A percentile compares a stretch with the other conserved stretches of the same genome.
These are phyloP conservation scores for Chloroclysta siterata DNA, from an alignment of 2,888 invertebrate species.

Conservation along the genomic window DNA sequence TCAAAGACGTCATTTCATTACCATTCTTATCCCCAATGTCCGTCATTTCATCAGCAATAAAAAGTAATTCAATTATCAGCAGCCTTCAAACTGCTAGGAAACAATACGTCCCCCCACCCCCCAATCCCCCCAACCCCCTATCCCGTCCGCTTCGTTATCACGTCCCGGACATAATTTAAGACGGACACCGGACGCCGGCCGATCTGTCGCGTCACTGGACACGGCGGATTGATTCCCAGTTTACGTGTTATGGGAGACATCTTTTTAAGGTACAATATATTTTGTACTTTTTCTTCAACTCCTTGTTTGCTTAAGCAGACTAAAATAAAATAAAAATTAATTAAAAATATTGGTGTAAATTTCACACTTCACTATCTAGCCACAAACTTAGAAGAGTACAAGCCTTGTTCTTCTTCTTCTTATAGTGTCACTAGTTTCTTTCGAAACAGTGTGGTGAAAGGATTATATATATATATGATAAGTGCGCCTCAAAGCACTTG, in stretches of 20 bases:
- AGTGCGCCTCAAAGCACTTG: no score
- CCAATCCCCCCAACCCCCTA: conserved; percentile 40
- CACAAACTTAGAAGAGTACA: no score
- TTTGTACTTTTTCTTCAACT: not conserved
- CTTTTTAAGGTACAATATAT: no score
- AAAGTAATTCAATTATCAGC: conserved; percentile 33
- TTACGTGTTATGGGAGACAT: conserved; percentile 1
- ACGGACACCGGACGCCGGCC: conserved; percentile 53
- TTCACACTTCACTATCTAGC: no score
- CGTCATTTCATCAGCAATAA: conserved; percentile 30
- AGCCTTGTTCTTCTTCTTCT: no score
- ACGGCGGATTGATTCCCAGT: conserved; percentile 47
- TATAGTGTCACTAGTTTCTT: no score
- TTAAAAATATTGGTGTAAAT: no score
- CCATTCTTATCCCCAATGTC: conserved; percentile 13
- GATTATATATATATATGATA: no score
- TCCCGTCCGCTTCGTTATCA: conserved; percentile 67
- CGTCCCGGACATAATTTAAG: conserved; percentile 82
- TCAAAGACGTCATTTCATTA: conserved; percentile 10
- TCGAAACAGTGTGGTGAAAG: no score
- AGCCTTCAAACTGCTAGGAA: conserved; percentile 45
- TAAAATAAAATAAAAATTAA: no score
- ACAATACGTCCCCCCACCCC: conserved; percentile 59
- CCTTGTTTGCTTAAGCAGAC: no score
- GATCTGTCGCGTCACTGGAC: conserved; percentile 47